These are phyloP conservation scores for Rhagium mordax DNA, from an alignment of 2,888 invertebrate species.

Conservation along the genomic window DNA sequence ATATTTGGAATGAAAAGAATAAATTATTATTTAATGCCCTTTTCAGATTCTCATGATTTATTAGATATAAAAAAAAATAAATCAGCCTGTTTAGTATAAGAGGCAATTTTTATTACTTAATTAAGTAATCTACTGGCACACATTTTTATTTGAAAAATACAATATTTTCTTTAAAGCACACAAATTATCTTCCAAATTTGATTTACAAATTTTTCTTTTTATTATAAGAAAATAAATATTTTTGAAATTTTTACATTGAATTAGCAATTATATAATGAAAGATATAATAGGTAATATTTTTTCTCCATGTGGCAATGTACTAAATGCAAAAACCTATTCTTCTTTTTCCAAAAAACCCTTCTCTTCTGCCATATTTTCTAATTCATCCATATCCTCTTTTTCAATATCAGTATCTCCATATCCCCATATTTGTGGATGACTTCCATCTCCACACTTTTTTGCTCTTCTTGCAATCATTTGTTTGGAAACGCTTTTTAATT, in stretches of 20 bases:
- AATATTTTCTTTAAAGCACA: background rate
- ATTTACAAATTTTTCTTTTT: background rate
- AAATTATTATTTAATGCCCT: background rate
- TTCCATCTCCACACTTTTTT: slow-evolving; percentile 76
- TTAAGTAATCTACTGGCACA: background rate
- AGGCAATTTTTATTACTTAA: background rate
- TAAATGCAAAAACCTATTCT: slow-evolving; percentile 11
- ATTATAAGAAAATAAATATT: background rate
- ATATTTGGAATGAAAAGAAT: slow-evolving; percentile 3
- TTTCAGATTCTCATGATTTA: background rate
- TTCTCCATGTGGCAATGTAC: background rate
- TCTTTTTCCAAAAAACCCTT: slow-evolving; percentile 36
- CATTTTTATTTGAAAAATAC: background rate
- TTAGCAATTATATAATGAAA: background rate
- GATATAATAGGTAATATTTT: background rate
- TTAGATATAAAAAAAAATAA: background rate
- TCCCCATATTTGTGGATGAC: slow-evolving; percentile 74
- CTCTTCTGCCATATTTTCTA: slow-evolving; percentile 71
- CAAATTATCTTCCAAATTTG: background rate
- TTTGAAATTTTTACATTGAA: background rate
- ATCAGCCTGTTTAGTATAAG: background rate
- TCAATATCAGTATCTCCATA: slow-evolving; percentile 76
- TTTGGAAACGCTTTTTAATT: slow-evolving; percentile 78
- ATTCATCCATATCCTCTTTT: slow-evolving; percentile 72
- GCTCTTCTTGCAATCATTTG: slow-evolving; percentile 75